Base-by-base conservation (phyloP, 2,113 vertebrate genomes). In the Apistogramma diplotaenia region DNA sequence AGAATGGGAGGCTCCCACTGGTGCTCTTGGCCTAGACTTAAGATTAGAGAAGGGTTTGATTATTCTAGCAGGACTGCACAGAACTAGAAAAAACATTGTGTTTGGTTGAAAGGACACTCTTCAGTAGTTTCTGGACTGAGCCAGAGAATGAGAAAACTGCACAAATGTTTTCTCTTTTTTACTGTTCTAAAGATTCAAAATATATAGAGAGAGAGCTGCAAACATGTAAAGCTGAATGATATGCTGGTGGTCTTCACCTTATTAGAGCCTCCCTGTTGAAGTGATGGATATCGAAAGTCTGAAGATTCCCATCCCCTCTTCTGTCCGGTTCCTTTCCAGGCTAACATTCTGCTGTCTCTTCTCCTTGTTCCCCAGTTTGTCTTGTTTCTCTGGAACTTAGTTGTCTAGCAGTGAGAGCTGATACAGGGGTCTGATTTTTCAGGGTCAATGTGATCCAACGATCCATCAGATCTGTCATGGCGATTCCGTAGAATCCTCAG, bases 391-490 rank as follows among this genome's bases (percentile, higher is more conserved):
- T 15, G 35, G 33, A 87, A 78, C 76, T 18, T 54, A 76, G 74
- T 55, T 21, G 81, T 83, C 82, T 74, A 85, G 62, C 81, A 79
- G 86, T 51, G 73, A 85, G 83, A 82, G 56, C 78, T 88, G 90
- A 89, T 91, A 87, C 58, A 33, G 74, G 74, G 78, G 79, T 89
- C 83, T 91, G 84, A 93, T 93, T 94, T 91, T 89, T 93, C 89
- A 88, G 90, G 90, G 89, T 90, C 86, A 71, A 33, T 89, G 86
- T 89, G 88, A 93, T 93, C 78, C 86, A 81, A 37, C 75, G 53
- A 94, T 90, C 90, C 90, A 91, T 93, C 91, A 93, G 84, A 90
- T 86, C 82, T 89, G 81, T 91, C 92, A 89, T 76, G 81, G 65
- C 27, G 79, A 85, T 77, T 78, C 85, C 53, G 75, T 61, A 78